Conservation (phyloP, 2,888 invertebrate species). For the Phorcus lineatus region DNA sequence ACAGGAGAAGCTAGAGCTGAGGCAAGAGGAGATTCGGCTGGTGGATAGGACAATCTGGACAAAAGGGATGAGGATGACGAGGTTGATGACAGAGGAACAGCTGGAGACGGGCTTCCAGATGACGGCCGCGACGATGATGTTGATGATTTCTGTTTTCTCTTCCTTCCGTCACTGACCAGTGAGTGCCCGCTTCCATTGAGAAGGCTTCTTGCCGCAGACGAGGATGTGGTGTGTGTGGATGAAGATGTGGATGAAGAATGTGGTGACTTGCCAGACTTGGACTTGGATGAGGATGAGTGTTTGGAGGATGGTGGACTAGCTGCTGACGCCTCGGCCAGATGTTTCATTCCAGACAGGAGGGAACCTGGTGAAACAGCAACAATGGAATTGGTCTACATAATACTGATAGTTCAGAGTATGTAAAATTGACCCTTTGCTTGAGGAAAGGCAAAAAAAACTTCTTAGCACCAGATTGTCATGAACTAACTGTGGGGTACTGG, state of each 20-base stretch:
- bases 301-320: constrained; percentile 24
- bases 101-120: constrained; percentile 17
- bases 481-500: too few species aligned
- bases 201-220: background rate
- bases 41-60: constrained; percentile 28
- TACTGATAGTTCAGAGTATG: too few species aligned
- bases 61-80: constrained; percentile 31
- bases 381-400: background rate
- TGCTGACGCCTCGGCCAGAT: constrained; percentile 15
- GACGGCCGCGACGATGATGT: constrained; percentile 8
- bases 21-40: background rate
- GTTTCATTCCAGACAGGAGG: constrained; percentile 37
- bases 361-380: constrained; percentile 20
- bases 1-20: background rate
- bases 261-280: constrained; percentile 9
- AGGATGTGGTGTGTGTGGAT: constrained; percentile 22
- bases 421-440: too few species aligned
- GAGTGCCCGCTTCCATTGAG: background rate
- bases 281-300: constrained; percentile 36
- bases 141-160: constrained; percentile 23
- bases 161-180: background rate
- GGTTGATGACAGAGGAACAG: constrained; percentile 30
- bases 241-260: constrained; percentile 31
- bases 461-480: too few species aligned
- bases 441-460: too few species aligned